These are phyloP conservation scores for Poeciliopsis infans DNA, from an alignment of 2,797 vertebrate genomes.

Conservation along the genomic window DNA sequence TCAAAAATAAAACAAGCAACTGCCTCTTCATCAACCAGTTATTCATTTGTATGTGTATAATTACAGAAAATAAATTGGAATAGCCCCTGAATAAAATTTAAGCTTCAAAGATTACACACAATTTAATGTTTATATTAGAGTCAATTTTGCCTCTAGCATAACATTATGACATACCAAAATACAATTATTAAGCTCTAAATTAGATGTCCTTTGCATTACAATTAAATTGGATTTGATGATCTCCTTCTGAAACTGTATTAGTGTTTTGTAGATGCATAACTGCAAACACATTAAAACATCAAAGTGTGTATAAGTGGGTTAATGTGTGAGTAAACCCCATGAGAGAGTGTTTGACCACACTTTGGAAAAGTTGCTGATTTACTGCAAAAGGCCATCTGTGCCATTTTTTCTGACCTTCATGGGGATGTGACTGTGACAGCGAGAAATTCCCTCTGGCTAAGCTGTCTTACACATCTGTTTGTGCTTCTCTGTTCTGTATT, in stretches of 20 bases:
- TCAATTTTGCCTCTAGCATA: not conserved
- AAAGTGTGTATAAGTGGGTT: conserved; percentile 47
- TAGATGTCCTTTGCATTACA: not conserved
- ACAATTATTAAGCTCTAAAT: not conserved
- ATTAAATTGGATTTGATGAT: not conserved
- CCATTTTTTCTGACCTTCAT: conserved; percentile 76
- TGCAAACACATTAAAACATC: conserved; percentile 12
- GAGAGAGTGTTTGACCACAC: conserved; percentile 70
- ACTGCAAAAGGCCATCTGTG: conserved; percentile 80
- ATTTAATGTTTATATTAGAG: not conserved
- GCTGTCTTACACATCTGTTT: conserved; percentile 20
- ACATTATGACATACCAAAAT: not conserved
- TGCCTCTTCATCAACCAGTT: not conserved
- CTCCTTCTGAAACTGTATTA: not conserved
- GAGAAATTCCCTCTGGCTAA: conserved; percentile 53
- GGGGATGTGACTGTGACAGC: conserved; percentile 61
- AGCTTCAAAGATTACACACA: not conserved
- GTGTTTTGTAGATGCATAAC: conserved; percentile 17
- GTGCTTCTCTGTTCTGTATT: conserved; percentile 11
- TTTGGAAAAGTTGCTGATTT: conserved; percentile 81
- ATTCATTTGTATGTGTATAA: not conserved
- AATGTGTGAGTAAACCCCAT: conserved; percentile 64
- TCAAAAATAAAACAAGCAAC: not conserved
- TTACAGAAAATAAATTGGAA: not conserved
- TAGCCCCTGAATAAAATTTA: not conserved